Evolutionary conservation across 1,140 invertebrate species (phyloP), one percentile per base, ranked within the genome.

Genomic region (Pollicipes pollicipes): DNA sequence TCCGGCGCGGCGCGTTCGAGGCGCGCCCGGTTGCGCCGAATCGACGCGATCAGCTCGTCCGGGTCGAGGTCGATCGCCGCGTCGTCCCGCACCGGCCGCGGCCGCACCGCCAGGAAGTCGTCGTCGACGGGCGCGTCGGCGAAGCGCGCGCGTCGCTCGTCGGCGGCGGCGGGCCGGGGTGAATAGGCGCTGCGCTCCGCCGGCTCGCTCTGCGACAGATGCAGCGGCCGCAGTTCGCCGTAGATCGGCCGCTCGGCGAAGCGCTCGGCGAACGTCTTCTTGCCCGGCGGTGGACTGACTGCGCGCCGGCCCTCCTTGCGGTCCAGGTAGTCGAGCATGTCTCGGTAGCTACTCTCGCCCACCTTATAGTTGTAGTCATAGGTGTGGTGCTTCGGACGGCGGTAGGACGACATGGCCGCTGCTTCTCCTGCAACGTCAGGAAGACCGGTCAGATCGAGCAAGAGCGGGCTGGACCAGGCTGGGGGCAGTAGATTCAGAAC

Each of bases 341-440:
- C 64, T 3, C 64, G 64, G 64, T 66, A 66, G n/a, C 64, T 29
- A n/a, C 64, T 66, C n/a, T 66, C 64, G 3, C 64, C 64, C n/a
- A 29, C 64, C 64, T 66, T 66, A n/a, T 6, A 66, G 64, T 66
- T 66, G 64, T 66, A 66, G 64, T 66, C 64, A 24, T 66, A 66
- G 6, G 64, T 66, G 64, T 66, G 64, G 17, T 66, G 64, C 8
- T 21, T 27, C n/a, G 64, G 64, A 1, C 64, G n/a, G 1, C 64
- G 64, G 64, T 28, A 66, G 3, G 27, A 29, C 27, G 64, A 66
- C 64, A 66, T 66, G 8, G 3, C 21, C 17, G 21, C 10, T 24
- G 45, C 24, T 10, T 3, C 24, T 21, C 24, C 45, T 58, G 45
- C 17, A 58, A 58, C 45, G 21, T 21, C 17, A 35, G 6, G 17